Evolutionary conservation across 2,888 invertebrate species (phyloP).

Genomic region (Spilosoma lubricipeda): DNA sequence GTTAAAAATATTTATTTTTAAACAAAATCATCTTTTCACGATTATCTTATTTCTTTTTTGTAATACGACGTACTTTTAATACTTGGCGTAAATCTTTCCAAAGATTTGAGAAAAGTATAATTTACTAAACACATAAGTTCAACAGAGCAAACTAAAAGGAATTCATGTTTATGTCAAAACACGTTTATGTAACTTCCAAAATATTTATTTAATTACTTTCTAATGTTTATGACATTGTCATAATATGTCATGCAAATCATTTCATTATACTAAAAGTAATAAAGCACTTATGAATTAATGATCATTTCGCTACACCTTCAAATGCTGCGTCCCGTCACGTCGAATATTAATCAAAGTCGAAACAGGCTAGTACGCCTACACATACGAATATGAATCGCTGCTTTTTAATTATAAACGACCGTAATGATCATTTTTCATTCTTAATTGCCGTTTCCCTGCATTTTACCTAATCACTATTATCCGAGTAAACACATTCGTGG

Average conservation of each 20-base stretch:
- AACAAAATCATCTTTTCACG: too few relatives aligned
- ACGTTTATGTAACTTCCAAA: not conserved
- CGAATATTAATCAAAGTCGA: slow-evolving; percentile 82
- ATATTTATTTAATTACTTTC: slow-evolving; percentile 11
- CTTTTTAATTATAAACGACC: slow-evolving; percentile 82
- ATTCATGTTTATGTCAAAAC: not conserved
- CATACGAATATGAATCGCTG: slow-evolving; percentile 67
- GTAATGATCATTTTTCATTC: slow-evolving; percentile 85
- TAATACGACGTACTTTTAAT: too few relatives aligned
- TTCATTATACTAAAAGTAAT: slow-evolving; percentile 49
- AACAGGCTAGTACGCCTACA: slow-evolving; percentile 61
- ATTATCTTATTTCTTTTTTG: too few relatives aligned
- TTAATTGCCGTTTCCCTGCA: slow-evolving; percentile 80
- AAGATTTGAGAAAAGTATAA: too few relatives aligned
- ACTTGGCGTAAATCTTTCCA: too few relatives aligned
- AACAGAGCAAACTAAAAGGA: too few relatives aligned
- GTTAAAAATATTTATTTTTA: too few relatives aligned
- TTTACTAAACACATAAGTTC: too few relatives aligned
- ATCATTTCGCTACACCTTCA: slow-evolving; percentile 65
- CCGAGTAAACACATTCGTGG: slow-evolving; percentile 59
- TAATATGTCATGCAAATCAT: slow-evolving; percentile 37
- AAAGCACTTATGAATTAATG: slow-evolving; percentile 49
- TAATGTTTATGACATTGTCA: slow-evolving; percentile 22
- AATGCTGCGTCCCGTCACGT: slow-evolving; percentile 66
- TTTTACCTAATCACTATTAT: slow-evolving; percentile 81